Evolutionary conservation across 2,888 invertebrate genomes (phyloP).

Genomic region (Biston stratarius): DNA sequence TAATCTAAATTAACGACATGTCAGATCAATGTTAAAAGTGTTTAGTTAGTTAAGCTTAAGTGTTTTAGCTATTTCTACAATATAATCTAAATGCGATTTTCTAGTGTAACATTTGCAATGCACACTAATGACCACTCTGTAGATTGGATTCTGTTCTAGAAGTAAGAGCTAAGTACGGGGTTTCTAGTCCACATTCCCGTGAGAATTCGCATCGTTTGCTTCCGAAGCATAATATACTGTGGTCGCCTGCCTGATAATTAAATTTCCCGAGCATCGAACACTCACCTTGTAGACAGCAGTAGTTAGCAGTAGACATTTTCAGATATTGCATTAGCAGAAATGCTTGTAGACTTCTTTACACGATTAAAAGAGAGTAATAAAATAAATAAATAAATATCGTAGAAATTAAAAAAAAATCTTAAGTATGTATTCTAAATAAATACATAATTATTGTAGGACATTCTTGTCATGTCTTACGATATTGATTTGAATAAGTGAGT

Average conservation of each 20-base stretch:
- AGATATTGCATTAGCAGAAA: background rate
- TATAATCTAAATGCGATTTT: background rate
- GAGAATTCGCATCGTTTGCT: conserved; percentile 27
- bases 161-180: conserved; percentile 28
- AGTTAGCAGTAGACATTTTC: background rate
- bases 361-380: too few relatives aligned
- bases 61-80: too few relatives aligned
- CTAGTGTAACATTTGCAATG: background rate
- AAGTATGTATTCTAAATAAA: too few relatives aligned
- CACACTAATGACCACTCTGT: background rate
- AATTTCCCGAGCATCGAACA: background rate
- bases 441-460: too few relatives aligned
- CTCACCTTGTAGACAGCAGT: background rate
- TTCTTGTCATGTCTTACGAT: too few relatives aligned
- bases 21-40: too few relatives aligned
- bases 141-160: conserved; percentile 40
- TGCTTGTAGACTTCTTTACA: background rate
- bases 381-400: too few relatives aligned
- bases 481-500: too few relatives aligned
- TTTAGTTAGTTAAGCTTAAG: too few relatives aligned
- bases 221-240: conserved; percentile 5
- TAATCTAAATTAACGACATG: too few relatives aligned
- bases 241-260: background rate
- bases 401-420: too few relatives aligned
- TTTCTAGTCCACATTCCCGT: conserved; percentile 35